These are phyloP conservation scores for Oegoconia quadripuncta DNA, from an alignment of 2,888 invertebrate species.

Conservation along the genomic window DNA sequence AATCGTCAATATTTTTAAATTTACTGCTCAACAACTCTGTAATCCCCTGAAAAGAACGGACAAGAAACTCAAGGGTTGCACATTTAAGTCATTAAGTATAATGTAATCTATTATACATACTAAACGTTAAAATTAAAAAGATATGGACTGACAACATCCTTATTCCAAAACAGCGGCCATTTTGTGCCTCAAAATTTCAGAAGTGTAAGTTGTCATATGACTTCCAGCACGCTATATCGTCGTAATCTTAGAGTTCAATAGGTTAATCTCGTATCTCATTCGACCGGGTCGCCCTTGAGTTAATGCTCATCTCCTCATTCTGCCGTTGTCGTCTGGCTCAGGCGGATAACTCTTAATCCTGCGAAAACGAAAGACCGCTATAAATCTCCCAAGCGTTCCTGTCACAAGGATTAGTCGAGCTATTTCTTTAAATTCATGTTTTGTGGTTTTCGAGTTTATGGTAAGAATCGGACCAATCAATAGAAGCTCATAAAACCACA, in stretches of 20 bases:
- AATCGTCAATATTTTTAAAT: too few species aligned
- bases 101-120: too few species aligned
- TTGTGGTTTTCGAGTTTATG: conserved; percentile 1
- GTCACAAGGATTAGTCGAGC: conserved; percentile 27
- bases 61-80: too few species aligned
- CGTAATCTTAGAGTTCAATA: conserved; percentile 15
- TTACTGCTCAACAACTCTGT: too few species aligned
- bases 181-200: too few species aligned
- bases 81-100: too few species aligned
- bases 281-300: conserved; percentile 1
- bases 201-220: too few species aligned
- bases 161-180: too few species aligned
- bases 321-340: conserved; percentile 21
- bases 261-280: background rate
- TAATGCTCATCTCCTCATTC: conserved; percentile 27
- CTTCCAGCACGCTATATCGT: conserved; percentile 7
- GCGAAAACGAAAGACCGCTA: conserved; percentile 19
- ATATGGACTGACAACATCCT: too few species aligned
- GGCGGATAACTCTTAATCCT: conserved; percentile 26
- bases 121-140: too few species aligned
- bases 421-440: conserved; percentile 20
- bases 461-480: background rate
- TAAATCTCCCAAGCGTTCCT: conserved; percentile 21
- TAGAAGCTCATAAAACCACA: too few species aligned
- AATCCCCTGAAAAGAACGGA: too few species aligned